Evolutionary conservation across 2,797 vertebrate species (phyloP), one percentile per base, ranked within the genome.

Genomic region (Cephalopachus bancanus): DNA sequence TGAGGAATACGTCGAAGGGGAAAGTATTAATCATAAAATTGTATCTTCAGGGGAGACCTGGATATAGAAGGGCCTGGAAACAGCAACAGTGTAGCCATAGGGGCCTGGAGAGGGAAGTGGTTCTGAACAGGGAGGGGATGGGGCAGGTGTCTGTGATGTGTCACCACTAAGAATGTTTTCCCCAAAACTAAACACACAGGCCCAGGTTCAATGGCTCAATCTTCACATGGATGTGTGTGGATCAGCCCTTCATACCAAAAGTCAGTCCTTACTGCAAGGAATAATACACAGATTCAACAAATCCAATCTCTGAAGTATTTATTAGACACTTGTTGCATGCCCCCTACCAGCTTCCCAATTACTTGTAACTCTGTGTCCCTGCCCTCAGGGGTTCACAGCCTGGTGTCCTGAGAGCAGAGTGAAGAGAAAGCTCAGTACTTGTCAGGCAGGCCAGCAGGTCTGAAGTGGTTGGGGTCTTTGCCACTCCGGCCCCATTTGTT

Each of bases 401-500:
- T 7, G 26, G 0, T 15, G 2, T 5, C 17, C 62, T 4, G 24
- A 67, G 4, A 44, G 26, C 89, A 84, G 51, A 90, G 8, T 5
- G 15, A 33, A 3, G 37, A 53, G 12, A 26, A 30, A 69, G 44
- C 19, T 98, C 74, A 99, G 97, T 99, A 99, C 2, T 97, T 96
- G 0, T 0, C 0, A 65, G 98, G 98, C 74, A 99, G 98, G 33
- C 97, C 98, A 0, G 0, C 0, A 0, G 98, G 98, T 14, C 99
- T 93, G 98, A 93, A 99, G 69, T 0, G 62, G 95, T 98, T 98
- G 87, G 98, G 98, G 53, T 99, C 71, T 0, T 94, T 59, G 12
- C 98, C 98, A 0, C 8, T 60, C 0, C 97, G 81, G 62, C 97
- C 98, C 97, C 97, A 98, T 2, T 0, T 0, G 19, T 99, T 99